Evolutionary conservation across 2,888 invertebrate genomes (phyloP).

Genomic region (Embidobia sp.): DNA sequence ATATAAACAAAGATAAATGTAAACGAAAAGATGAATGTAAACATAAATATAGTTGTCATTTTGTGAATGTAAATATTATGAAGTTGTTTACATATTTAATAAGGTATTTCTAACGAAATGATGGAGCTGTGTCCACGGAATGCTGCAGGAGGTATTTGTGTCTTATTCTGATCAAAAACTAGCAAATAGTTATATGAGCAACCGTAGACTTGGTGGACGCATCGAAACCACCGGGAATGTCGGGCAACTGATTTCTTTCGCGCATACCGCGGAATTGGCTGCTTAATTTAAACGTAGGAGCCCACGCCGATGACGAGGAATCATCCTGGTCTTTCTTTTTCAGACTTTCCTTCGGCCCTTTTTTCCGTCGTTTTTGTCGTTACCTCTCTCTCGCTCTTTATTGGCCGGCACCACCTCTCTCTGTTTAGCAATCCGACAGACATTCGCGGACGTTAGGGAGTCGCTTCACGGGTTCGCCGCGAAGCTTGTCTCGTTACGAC

Average conservation of each 20-base stretch:
- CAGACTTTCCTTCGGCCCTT: constrained; percentile 9
- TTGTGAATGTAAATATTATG: too few relatives aligned
- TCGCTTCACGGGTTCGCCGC: constrained; percentile 46
- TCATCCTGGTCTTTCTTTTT: constrained; percentile 42
- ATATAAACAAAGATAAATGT: too few relatives aligned
- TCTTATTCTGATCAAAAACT: constrained; percentile 72
- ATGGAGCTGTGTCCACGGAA: constrained; percentile 19
- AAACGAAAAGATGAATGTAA: too few relatives aligned
- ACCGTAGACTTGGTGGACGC: constrained; percentile 71
- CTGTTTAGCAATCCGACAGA: constrained; percentile 51
- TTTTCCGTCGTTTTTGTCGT: constrained; percentile 36
- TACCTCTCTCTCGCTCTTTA: constrained; percentile 47
- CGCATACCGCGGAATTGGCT: constrained; percentile 78
- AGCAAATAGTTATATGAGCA: constrained; percentile 76
- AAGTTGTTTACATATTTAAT: constrained; percentile 32
- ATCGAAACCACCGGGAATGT: constrained; percentile 78
- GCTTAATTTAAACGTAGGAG: constrained; percentile 80
- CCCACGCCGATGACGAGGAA: too few relatives aligned
- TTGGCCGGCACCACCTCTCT: constrained; percentile 44
- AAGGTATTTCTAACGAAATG: constrained; percentile 49
- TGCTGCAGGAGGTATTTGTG: constrained; percentile 17
- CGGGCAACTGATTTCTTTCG: constrained; percentile 75
- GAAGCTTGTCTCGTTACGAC: constrained; percentile 79
- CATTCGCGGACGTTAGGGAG: constrained; percentile 57
- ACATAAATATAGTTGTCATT: too few relatives aligned